Base-by-base conservation (phyloP, 2,113 vertebrate species). In the Taxidea taxus region DNA sequence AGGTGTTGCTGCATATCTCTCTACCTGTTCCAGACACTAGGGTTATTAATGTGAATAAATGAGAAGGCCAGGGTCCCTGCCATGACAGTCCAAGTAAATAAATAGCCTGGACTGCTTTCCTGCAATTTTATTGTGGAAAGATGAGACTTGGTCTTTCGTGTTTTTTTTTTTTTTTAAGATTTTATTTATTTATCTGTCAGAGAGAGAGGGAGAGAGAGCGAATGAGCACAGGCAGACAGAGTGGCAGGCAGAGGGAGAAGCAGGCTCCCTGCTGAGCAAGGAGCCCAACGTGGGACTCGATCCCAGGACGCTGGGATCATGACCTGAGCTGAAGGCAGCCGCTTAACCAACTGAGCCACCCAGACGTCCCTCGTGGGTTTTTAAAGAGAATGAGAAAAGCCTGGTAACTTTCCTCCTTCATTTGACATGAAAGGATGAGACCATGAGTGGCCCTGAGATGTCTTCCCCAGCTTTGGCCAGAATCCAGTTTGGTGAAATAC, bases 401-500 rank as follows among this genome's bases (percentile, higher is more conserved):
- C 34, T 62, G 14, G n/a, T 77, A 58, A 77, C 29, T 62, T 85
- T 90, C 68, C 51, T 92, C 13, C 51, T 87, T 95, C 11, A 23
- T 56, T 47, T 95, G 54, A 74, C 31, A 44, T 25, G 60, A 95
- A 93, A 85, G 51, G 7, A 75, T 92, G 54, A 80, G 21, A 66
- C 39, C 23, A 60, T 91, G 37, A 44, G 44, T 56, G 14, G 34
- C 1, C 0, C 12, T 18, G 81, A 77, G 18, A 60, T 21, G 68
- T 37, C 75, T 70, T 58, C 29, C 39, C 64, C 11, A 87, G 25
- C 42, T 70, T 86, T 96, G 86, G 58, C 66, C 25, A n/a, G 89
- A 90, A 80, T 58, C 82, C 91, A 91, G 23, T 70, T 92, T 87
- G 62, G 44, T 94, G 47, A 85, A 72, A 87, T n/a, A 81, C 81